Evolutionary conservation across 2,888 invertebrate species (phyloP), one percentile per base, ranked within the genome.

Genomic region (Willowsia nigromaculata): DNA sequence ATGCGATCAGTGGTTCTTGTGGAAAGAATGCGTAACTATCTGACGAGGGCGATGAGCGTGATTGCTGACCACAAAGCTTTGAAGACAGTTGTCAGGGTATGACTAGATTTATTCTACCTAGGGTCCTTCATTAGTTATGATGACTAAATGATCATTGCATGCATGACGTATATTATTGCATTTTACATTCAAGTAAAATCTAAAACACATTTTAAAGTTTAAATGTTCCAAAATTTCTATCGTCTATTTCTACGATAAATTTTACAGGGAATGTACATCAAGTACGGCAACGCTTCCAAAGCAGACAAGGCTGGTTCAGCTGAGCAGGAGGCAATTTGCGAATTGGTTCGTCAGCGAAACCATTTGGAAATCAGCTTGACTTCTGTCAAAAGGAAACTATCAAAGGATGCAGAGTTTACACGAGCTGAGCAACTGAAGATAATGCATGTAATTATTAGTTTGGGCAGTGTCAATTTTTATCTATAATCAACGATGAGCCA

Each of bases 1-100:
- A 94, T 95, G 88, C 95, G 95, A 0, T 94, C 96, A 80, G 95
- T 96, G 91, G 78, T 90, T 65, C 76, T 91, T 11, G 85, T 91
- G 1, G 90, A 91, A 43, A 95, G 96, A 93, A 96, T 98, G 91
- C 96, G 97, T 93, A 96, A 96, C 74, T 98, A 98, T 93, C 95
- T 98, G 80, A 96, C 97, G 93, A 95, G 96, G 91, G 96, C 97
- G 93, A 96, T 97, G 6, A 96, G 96, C 0, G 95, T 96, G 91
- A 95, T 98, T 62, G 97, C 97, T 93, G 96, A 97, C 92, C 96
- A 97, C 0, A 94, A 95, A 94, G 93, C 96, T 88, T 93, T 96
- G 37, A 95, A 95, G 93, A 94, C 94, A 27, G 94, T 94, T 53
- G 94, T 95, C 43, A 94, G 94, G 85, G 94, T 94, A 56, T 93